A percentile compares a stretch with the other conserved stretches of the same genome.
Evolutionary conservation across 2,888 invertebrate genomes (phyloP).

Genomic region (Drosophila dives): DNA sequence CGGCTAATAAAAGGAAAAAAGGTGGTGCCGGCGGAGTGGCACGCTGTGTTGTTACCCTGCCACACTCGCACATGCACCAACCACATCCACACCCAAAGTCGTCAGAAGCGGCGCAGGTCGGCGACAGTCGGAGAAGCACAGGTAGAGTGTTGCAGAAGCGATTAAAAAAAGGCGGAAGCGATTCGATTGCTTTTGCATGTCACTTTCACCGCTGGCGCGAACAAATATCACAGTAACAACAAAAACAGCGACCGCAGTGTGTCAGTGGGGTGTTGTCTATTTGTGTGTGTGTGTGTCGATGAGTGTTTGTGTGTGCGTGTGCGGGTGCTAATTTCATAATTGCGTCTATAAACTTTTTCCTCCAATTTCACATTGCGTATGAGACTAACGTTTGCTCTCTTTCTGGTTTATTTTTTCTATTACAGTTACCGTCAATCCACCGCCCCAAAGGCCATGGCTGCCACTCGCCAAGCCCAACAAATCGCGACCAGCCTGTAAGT

Average conservation of each 20-base stretch:
- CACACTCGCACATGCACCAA: constrained; percentile 42
- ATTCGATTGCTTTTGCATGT: constrained; percentile 82
- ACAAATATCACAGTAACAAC: constrained; percentile 7
- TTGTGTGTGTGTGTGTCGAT: constrained; percentile 11
- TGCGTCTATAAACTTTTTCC: constrained; percentile 20
- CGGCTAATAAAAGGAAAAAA: constrained; percentile 57
- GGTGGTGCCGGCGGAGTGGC: constrained; percentile 57
- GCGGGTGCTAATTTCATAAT: constrained; percentile 67
- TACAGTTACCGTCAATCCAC: constrained; percentile 94
- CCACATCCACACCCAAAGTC: constrained; percentile 7
- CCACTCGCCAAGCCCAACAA: constrained; percentile 95
- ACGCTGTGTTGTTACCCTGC: constrained; percentile 51
- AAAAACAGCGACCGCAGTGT: constrained; percentile 30
- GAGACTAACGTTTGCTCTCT: constrained; percentile 43
- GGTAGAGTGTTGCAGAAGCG: constrained; percentile 29
- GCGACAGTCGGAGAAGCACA: constrained; percentile 57
- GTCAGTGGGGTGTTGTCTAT: constrained; percentile 38
- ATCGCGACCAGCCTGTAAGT: constrained; percentile 95
- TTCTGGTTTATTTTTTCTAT: constrained; percentile 77
- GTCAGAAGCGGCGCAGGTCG: constrained; percentile 24
- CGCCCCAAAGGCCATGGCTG: constrained; percentile 98
- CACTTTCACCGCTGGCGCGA: constrained; percentile 82
- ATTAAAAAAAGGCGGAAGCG: constrained; percentile 62
- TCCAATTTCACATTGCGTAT: constrained; percentile 22
- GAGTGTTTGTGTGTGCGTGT: constrained; percentile 23